Conservation (phyloP, 2,797 vertebrate genomes). For the Sebastes diaconus region DNA sequence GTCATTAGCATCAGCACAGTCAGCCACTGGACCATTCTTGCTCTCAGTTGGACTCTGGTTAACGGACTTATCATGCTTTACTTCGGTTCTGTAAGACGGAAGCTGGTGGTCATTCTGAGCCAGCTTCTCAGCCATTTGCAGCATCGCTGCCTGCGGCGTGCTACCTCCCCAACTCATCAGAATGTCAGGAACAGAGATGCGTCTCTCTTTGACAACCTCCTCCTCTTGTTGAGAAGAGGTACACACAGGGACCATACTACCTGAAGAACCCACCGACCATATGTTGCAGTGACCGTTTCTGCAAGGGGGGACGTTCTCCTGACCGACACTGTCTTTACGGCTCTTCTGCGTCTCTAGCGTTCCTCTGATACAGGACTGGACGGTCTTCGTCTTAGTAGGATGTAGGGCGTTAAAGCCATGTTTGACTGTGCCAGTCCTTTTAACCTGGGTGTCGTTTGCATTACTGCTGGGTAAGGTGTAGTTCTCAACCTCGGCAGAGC, state of each 20-base stretch:
- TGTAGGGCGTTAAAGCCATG: background rate
- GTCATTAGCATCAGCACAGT: background rate
- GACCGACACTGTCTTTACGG: background rate
- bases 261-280: slow-evolving; percentile 55
- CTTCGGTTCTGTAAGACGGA: background rate
- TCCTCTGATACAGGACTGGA: background rate
- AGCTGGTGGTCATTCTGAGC: background rate
- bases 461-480: background rate
- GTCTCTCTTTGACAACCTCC: slow-evolving; percentile 39
- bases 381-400: background rate
- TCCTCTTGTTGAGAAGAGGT: slow-evolving; percentile 60
- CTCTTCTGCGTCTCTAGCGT: background rate
- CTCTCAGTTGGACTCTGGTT: background rate
- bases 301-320: background rate
- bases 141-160: background rate
- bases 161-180: slow-evolving; percentile 43
- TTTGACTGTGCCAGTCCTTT: background rate
- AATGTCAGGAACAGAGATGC: slow-evolving; percentile 51
- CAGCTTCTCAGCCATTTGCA: background rate
- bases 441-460: background rate
- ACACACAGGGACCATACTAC: slow-evolving; percentile 36
- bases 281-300: background rate
- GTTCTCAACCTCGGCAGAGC: background rate
- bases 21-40: background rate
- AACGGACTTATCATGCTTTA: background rate